A percentile compares a stretch with the other conserved stretches of the same genome.
Evolutionary conservation across 1,140 invertebrate species (phyloP).

Genomic region (Adoxophyes honmai): DNA sequence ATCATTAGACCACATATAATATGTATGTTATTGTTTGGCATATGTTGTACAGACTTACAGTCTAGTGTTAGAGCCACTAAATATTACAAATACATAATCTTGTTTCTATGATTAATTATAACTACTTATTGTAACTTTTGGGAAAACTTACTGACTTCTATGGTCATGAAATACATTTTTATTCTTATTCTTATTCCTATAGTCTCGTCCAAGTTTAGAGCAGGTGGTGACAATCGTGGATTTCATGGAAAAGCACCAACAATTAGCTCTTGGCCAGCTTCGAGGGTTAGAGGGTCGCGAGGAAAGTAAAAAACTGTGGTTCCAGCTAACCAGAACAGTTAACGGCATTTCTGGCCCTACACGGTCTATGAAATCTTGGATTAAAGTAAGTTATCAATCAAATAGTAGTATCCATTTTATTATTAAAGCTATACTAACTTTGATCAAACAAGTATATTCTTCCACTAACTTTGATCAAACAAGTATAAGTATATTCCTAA

Average conservation of each 20-base stretch:
- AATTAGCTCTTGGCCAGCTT: constrained; percentile 51
- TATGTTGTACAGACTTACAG: no score
- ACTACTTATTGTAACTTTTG: not conserved
- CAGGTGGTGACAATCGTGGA: constrained; percentile 63
- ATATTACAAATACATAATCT: no score
- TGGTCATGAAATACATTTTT: not conserved
- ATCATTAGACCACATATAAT: no score
- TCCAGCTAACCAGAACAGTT: constrained; percentile 50
- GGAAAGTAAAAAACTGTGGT: constrained; percentile 62
- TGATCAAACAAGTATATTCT: no score
- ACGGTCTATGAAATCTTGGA: constrained; percentile 64
- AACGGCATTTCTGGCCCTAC: constrained; percentile 58
- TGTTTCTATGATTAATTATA: not conserved
- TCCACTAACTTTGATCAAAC: no score
- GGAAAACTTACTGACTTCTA: not conserved
- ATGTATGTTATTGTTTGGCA: no score
- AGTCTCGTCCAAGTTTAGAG: constrained; percentile 61
- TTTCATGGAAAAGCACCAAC: constrained; percentile 65
- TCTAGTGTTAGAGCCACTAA: no score
- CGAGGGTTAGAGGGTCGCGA: constrained; percentile 57
- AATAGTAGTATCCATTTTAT: constrained; percentile 12
- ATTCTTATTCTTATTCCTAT: constrained; percentile 28
- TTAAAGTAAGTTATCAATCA: constrained; percentile 42
- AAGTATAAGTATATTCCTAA: no score
- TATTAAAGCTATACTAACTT: no score